These are phyloP conservation scores for Drosophila neonasuta DNA, from an alignment of 2,888 invertebrate species.

Conservation along the genomic window DNA sequence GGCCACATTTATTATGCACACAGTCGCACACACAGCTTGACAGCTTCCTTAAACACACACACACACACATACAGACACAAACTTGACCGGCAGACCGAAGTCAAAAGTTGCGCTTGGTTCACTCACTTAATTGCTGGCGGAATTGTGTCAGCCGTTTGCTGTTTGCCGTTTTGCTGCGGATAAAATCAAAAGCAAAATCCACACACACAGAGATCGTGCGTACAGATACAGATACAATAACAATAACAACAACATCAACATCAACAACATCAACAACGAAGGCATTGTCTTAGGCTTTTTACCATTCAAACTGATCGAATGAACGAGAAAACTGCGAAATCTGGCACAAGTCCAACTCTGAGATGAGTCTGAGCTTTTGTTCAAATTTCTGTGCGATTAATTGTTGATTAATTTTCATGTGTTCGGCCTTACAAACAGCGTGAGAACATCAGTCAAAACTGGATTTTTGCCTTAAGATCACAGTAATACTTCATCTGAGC, in stretches of 20 bases:
- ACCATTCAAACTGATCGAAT: constrained; percentile 17
- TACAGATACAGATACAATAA: constrained; percentile 50
- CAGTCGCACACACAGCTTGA: constrained; percentile 52
- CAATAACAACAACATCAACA: constrained; percentile 1
- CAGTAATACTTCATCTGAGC: background rate
- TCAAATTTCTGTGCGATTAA: constrained; percentile 50
- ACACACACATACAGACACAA: constrained; percentile 47
- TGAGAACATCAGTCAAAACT: constrained; percentile 26
- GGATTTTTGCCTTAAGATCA: constrained; percentile 9
- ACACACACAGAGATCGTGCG: constrained; percentile 71
- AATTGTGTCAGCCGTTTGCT: constrained; percentile 69
- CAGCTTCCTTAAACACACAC: constrained; percentile 70
- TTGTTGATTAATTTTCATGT: constrained; percentile 62
- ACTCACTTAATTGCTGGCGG: constrained; percentile 71
- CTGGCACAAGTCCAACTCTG: constrained; percentile 7
- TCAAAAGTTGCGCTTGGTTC: constrained; percentile 21
- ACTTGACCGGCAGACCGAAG: constrained; percentile 18
- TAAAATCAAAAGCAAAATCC: constrained; percentile 58
- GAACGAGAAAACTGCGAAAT: constrained; percentile 2
- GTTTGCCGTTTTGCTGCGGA: constrained; percentile 26
- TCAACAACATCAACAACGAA: background rate
- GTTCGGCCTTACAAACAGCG: constrained; percentile 6
- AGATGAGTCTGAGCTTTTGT: constrained; percentile 23
- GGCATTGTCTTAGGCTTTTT: constrained; percentile 37
- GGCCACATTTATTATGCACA: constrained; percentile 63